Percentiles rank a stretch among this genome's conserved stretches.
phyloP scores from a whole-genome alignment of 2,797 vertebrate species.

The Lophius americanus region DNA sequence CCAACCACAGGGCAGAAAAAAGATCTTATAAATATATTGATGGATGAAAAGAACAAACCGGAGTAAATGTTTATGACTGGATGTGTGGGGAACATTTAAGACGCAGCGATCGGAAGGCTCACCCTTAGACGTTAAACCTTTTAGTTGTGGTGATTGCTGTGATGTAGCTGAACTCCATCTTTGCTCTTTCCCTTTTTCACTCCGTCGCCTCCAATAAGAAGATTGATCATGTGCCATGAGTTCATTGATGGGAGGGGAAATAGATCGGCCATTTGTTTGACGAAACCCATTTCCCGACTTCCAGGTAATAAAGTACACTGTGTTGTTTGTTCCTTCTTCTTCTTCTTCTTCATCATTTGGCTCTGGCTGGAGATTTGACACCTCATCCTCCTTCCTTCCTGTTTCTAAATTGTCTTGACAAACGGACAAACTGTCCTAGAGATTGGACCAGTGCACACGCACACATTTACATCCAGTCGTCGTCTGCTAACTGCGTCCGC shows the following conservation, averaged over 20 bases:
- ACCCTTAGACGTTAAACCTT: constrained; percentile 6
- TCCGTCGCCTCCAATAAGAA: constrained; percentile 66
- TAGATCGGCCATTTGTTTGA: constrained; percentile 74
- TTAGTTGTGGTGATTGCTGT: constrained; percentile 7
- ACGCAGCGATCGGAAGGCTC: background rate
- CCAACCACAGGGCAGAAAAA: too few species aligned
- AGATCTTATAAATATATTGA: too few species aligned
- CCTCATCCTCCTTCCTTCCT: constrained; percentile 11
- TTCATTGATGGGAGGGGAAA: constrained; percentile 73
- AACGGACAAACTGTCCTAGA: constrained; percentile 58
- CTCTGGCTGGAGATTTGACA: constrained; percentile 59
- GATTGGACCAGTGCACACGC: constrained; percentile 11
- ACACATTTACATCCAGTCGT: background rate
- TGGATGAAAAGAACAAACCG: too few species aligned
- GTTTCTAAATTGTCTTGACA: constrained; percentile 69
- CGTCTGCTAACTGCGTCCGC: constrained; percentile 32
- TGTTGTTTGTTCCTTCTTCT: constrained; percentile 23
- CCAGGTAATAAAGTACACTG: constrained; percentile 74
- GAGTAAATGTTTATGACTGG: too few species aligned
- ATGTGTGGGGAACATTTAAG: background rate
- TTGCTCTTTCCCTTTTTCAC: constrained; percentile 44
- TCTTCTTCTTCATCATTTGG: constrained; percentile 3
- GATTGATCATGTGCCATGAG: constrained; percentile 75
- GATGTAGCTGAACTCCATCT: constrained; percentile 38
- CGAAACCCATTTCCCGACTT: constrained; percentile 78